A percentile compares a stretch with the other conserved stretches of the same genome.
Evolutionary conservation across 2,113 vertebrate species (phyloP).

Genomic region (Condylura cristata): DNA sequence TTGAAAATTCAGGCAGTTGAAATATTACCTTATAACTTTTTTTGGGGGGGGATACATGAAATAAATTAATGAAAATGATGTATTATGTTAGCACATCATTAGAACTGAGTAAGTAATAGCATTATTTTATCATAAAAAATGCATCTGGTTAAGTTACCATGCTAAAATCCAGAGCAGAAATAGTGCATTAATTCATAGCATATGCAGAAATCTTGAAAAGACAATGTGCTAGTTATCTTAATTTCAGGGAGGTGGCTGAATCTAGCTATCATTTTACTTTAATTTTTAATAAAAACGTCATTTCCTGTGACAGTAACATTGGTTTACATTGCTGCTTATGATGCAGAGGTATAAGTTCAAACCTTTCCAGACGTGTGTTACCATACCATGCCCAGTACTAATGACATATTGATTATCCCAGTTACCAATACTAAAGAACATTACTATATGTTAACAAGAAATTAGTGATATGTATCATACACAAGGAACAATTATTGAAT

Average conservation of each 20-base stretch:
- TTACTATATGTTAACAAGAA: neutral
- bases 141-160: neutral
- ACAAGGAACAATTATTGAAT: neutral
- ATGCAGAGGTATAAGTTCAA: too few species aligned
- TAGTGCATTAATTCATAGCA: neutral
- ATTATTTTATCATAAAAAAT: neutral
- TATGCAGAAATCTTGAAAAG: neutral
- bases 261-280: neutral
- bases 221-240: neutral
- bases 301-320: too few species aligned
- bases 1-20: neutral
- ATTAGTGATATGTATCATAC: neutral
- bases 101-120: neutral
- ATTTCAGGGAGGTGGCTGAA: neutral
- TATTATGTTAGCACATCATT: neutral
- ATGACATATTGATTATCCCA: neutral
- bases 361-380: too few species aligned
- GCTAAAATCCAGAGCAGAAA: neutral
- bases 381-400: neutral
- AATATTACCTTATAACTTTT: neutral
- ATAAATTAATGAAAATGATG: constrained; percentile 31
- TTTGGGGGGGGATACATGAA: neutral
- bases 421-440: neutral
- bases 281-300: neutral
- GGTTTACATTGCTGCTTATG: too few species aligned